Base-by-base conservation (phyloP, 2,888 invertebrate species). In the Campopleginae sp. region DNA sequence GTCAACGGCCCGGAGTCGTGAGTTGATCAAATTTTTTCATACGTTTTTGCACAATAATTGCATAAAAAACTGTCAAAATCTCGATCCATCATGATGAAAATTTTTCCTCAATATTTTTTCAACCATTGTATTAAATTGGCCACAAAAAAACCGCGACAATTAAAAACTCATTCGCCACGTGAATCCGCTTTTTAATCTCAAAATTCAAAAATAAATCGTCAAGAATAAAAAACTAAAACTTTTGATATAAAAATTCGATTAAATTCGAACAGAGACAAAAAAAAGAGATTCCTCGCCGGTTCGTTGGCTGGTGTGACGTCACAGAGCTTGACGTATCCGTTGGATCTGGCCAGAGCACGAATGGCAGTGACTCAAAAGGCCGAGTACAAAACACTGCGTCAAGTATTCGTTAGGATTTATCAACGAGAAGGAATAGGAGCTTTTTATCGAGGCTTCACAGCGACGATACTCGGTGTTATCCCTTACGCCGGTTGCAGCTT, bases 401-500 rank as follows among this genome's bases (percentile, higher is more conserved):
- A 96, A 92, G 96, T 97, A 38, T 97, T 97, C 93, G 92, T 93
- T 7, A 96, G 96, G 90, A 97, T 98, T 72, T 96, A 96, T 93
- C 91, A 94, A 19, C 95, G 96, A 61, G 98, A 99, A 94, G 98
- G 99, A 0, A 92, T 96, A 0, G 85, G 94, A 58, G 96, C 97
- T 0, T 95, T 99, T 80, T 99, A 98, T 92, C 95, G 97, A 88
- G 99, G 99, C 0, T 98, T 97, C 93, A 94, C 96, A 76, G 98
- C 99, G 0, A 99, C 99, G 0, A 96, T 99, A 77, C 93, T 98
- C 27, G 99, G 99, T 0, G 98, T 98, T 4, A 97, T 99, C 88
- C 99, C 99, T 0, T 99, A 99, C 94, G 99, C 99, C 0, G 99
- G 99, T 4, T 97, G 97, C 74, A 98, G 99, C 19, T 99, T 99